These are phyloP conservation scores for Mayetiola destructor DNA, from an alignment of 2,888 invertebrate species.

Conservation along the genomic window DNA sequence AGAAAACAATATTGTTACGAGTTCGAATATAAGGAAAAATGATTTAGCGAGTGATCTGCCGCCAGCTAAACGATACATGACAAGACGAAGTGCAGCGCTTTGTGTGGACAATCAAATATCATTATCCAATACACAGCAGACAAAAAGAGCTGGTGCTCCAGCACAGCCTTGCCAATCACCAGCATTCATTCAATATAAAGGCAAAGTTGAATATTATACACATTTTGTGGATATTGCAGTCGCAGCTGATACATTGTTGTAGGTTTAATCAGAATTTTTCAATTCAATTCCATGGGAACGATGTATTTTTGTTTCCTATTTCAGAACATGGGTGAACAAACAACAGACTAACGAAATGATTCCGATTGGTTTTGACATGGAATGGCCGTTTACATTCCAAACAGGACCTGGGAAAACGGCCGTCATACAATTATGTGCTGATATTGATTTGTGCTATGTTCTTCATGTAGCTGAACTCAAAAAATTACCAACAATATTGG, in stretches of 20 bases:
- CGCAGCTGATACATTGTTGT: conserved; percentile 37
- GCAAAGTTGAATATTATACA: conserved; percentile 30
- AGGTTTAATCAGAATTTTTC: conserved; percentile 19
- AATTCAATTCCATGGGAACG: not conserved
- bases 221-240: conserved; percentile 36
- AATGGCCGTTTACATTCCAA: conserved; percentile 49
- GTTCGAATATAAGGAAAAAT: too few species aligned
- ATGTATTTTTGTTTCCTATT: not conserved
- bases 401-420: conserved; percentile 45
- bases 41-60: too few species aligned
- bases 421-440: conserved; percentile 45
- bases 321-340: conserved; percentile 30
- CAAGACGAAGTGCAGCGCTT: not conserved
- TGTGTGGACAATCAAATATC: too few species aligned
- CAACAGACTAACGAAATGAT: conserved; percentile 29
- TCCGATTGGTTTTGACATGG: conserved; percentile 49
- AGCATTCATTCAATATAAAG: conserved; percentile 27
- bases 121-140: too few species aligned
- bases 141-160: not conserved
- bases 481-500: conserved; percentile 42
- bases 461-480: conserved; percentile 42
- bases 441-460: conserved; percentile 39
- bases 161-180: not conserved
- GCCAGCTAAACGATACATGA: not conserved
- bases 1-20: too few species aligned